Percentiles rank a stretch among this genome's conserved stretches.
Evolutionary conservation across 2,888 invertebrate species (phyloP).

Genomic region (Muschampia plurimacula): DNA sequence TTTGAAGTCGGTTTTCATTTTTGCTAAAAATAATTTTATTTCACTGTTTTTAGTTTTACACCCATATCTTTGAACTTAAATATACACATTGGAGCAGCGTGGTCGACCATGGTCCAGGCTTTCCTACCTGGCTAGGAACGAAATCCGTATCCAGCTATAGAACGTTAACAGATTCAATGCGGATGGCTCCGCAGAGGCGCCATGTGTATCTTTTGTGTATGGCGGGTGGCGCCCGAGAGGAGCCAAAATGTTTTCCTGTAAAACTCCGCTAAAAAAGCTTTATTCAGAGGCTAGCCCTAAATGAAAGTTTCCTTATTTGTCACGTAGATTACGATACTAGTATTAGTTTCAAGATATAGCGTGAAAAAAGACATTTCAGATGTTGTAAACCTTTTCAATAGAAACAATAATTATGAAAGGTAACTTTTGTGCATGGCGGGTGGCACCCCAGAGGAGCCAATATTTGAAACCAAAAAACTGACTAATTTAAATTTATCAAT

Average conservation of each 20-base stretch:
- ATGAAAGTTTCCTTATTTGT: conserved; percentile 40
- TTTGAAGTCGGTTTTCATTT: too few species aligned
- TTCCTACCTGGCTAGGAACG: too few species aligned
- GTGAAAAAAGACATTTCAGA: conserved; percentile 17
- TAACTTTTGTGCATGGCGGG: conserved; percentile 2
- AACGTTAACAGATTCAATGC: conserved; percentile 33
- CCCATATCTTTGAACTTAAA: too few species aligned
- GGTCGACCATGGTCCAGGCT: too few species aligned
- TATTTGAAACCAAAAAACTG: neutral
- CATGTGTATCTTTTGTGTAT: conserved; percentile 18
- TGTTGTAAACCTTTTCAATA: conserved; percentile 27
- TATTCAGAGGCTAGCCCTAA: conserved; percentile 27
- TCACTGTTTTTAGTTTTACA: too few species aligned
- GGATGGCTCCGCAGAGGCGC: conserved; percentile 38
- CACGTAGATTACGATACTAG: conserved; percentile 23
- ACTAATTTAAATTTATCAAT: neutral
- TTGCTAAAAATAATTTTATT: too few species aligned
- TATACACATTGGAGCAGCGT: too few species aligned
- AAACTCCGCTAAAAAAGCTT: conserved; percentile 35
- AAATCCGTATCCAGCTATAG: too few species aligned
- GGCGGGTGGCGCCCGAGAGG: neutral
- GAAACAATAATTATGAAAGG: conserved; percentile 3
- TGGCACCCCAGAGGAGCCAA: conserved; percentile 6
- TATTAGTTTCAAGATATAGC: conserved; percentile 20
- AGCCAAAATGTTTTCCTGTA: conserved; percentile 27